Conservation (phyloP, 2,797 vertebrate genomes). For the Mycteria americana region DNA sequence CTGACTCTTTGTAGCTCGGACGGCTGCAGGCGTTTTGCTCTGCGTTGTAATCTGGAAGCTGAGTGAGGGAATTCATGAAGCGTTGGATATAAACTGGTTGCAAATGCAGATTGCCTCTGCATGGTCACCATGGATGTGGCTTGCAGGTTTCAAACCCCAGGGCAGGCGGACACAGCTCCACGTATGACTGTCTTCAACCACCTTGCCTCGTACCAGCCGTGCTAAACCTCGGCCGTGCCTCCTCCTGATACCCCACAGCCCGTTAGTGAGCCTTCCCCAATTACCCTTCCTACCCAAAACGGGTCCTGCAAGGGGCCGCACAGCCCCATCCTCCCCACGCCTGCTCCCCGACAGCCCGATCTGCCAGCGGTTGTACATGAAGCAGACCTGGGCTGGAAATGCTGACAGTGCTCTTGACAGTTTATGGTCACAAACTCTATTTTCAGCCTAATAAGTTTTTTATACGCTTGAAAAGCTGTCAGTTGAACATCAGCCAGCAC, state of each 20-base stretch:
- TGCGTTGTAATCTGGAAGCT: not conserved
- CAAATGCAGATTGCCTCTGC: not conserved
- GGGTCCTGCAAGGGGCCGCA: not conserved
- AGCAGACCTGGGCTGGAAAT: not conserved
- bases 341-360: not conserved
- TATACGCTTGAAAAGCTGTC: conserved; percentile 68
- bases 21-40: not conserved
- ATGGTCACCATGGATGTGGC: not conserved
- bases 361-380: not conserved
- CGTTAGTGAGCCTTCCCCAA: not conserved
- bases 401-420: conserved; percentile 28
- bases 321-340: not conserved
- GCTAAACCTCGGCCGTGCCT: not conserved
- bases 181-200: accelerated
- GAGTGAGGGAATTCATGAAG: not conserved
- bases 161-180: not conserved
- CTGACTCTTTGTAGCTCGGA: not conserved
- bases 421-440: conserved; percentile 70
- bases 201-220: not conserved
- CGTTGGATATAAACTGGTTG: not conserved
- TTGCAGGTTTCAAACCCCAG: not conserved
- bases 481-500: conserved; percentile 64
- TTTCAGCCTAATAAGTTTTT: conserved; percentile 73
- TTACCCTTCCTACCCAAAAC: not conserved
- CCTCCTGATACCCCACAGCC: not conserved